A percentile compares a stretch with the other conserved stretches of the same genome.
These are phyloP conservation scores for Leptothorax acervorum DNA, from an alignment of 2,888 invertebrate genomes.

Conservation along the genomic window DNA sequence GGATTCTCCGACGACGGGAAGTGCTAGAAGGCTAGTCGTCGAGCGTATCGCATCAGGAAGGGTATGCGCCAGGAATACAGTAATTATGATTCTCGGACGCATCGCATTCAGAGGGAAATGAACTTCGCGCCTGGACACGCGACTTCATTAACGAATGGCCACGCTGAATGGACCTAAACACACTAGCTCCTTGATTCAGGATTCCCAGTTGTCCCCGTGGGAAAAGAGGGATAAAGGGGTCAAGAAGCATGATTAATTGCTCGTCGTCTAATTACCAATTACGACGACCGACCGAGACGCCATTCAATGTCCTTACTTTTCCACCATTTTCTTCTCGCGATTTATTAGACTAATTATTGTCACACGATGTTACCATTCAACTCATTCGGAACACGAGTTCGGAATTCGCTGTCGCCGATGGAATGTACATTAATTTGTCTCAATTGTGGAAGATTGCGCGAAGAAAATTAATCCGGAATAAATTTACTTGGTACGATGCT, in stretches of 20 bases:
- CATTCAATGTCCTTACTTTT: slow-evolving; percentile 56
- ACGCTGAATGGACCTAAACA: slow-evolving; percentile 80
- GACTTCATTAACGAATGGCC: slow-evolving; percentile 83
- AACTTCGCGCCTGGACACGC: slow-evolving; percentile 81
- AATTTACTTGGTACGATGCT: neutral
- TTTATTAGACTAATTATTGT: slow-evolving; percentile 51
- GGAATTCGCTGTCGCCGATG: slow-evolving; percentile 27
- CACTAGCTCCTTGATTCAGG: slow-evolving; percentile 72
- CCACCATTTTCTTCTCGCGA: slow-evolving; percentile 48
- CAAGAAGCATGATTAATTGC: slow-evolving; percentile 81
- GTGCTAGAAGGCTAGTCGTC: slow-evolving; percentile 57
- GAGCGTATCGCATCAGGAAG: slow-evolving; percentile 77
- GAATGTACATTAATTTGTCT: slow-evolving; percentile 37
- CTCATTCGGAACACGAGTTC: slow-evolving; percentile 31
- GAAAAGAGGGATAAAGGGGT: slow-evolving; percentile 67
- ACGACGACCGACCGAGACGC: slow-evolving; percentile 64
- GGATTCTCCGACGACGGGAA: slow-evolving; percentile 71
- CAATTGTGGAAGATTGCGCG: slow-evolving; percentile 24
- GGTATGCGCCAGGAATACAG: slow-evolving; percentile 80
- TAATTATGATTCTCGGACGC: slow-evolving; percentile 83
- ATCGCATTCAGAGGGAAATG: slow-evolving; percentile 81
- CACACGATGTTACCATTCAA: slow-evolving; percentile 31
- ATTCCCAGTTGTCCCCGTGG: slow-evolving; percentile 58
- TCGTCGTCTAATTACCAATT: slow-evolving; percentile 81
- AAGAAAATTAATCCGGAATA: slow-evolving; percentile 34